Conservation (phyloP, 92 coral and sea anemone genomes). For the Siderastrea radians region DNA sequence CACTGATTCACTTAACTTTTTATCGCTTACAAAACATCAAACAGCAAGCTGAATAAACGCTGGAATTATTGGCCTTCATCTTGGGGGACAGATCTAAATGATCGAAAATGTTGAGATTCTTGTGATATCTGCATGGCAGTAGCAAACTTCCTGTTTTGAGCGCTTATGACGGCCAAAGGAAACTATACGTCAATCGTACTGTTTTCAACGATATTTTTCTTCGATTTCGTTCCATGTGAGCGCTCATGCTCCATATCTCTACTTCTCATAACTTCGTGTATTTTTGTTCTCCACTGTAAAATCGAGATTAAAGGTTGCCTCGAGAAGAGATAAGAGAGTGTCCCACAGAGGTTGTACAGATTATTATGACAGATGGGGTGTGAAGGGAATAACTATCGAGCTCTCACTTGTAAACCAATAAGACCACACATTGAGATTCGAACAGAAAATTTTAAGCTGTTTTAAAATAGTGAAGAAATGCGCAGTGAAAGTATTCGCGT, state of each 20-base stretch:
- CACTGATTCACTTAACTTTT: slow-evolving; percentile 61
- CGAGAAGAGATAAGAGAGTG: slow-evolving; percentile 19
- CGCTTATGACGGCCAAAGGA: slow-evolving; percentile 61
- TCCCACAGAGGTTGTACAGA: slow-evolving; percentile 8
- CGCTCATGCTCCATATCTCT: slow-evolving; percentile 45
- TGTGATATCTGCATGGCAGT: slow-evolving; percentile 89
- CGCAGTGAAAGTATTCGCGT: neutral
- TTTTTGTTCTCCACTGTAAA: slow-evolving; percentile 37
- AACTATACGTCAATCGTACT: slow-evolving; percentile 58
- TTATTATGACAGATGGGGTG: slow-evolving; percentile 49
- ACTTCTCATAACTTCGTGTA: slow-evolving; percentile 34
- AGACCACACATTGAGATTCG: slow-evolving; percentile 51
- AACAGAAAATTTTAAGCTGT: slow-evolving; percentile 5
- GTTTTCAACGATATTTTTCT: slow-evolving; percentile 73
- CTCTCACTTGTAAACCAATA: slow-evolving; percentile 44
- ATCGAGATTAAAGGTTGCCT: slow-evolving; percentile 39
- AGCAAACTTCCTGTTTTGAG: slow-evolving; percentile 88
- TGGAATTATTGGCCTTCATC: slow-evolving; percentile 52
- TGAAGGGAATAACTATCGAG: slow-evolving; percentile 37
- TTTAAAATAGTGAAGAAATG: neutral
- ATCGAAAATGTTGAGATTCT: slow-evolving; percentile 86
- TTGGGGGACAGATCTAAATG: slow-evolving; percentile 33
- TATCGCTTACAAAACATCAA: slow-evolving; percentile 86
- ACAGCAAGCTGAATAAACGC: slow-evolving; percentile 82
- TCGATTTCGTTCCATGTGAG: slow-evolving; percentile 62